A percentile compares a stretch with the other conserved stretches of the same genome.
Conservation (phyloP, 2,113 vertebrate genomes). For the Puffinus mauretanicus region DNA sequence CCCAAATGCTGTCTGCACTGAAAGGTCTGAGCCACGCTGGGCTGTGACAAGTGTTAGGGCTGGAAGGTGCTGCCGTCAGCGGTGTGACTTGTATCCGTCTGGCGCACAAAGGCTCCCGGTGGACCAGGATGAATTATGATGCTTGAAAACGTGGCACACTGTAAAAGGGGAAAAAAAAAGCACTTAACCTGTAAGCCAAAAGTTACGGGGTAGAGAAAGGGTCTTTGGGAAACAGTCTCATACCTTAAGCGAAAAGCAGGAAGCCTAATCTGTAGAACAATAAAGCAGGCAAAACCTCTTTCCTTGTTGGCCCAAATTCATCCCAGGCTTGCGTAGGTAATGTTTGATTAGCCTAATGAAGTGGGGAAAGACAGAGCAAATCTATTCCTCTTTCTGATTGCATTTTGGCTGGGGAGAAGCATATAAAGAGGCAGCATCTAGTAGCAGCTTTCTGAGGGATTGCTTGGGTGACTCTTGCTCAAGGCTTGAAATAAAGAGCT, state of each 20-base stretch:
- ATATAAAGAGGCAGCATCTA: neutral
- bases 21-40: neutral
- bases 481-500: neutral
- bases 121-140: neutral
- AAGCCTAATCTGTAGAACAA: conserved; percentile 69
- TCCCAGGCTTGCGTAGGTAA: conserved; percentile 61
- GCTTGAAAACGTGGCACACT: neutral
- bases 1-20: neutral
- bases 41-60: neutral
- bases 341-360: conserved; percentile 58
- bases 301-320: conserved; percentile 67
- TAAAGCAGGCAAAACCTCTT: conserved; percentile 48
- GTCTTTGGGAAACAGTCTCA: conserved; percentile 36
- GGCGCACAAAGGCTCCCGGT: neutral
- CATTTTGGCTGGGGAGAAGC: conserved; percentile 40
- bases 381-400: conserved; percentile 50
- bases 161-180: neutral
- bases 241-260: conserved; percentile 43
- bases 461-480: neutral
- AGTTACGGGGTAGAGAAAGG: neutral
- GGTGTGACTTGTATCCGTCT: neutral
- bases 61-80: neutral
- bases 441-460: neutral
- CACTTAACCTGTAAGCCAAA: neutral
- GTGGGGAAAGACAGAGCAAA: conserved; percentile 28